Conservation (phyloP, 1,140 invertebrate genomes). For the Nylanderia fulva region DNA sequence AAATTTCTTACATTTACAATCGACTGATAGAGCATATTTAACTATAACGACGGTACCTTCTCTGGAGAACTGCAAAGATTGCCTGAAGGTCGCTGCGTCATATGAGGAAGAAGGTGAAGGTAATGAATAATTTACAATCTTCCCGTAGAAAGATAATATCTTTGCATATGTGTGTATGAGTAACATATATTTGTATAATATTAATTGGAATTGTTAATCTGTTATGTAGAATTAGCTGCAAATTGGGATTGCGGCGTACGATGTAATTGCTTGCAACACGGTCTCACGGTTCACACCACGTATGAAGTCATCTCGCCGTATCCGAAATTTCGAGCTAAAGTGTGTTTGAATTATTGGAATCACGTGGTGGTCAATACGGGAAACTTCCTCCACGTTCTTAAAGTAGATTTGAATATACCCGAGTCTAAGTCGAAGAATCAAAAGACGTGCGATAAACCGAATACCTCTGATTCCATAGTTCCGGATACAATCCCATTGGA, state of each 20-base stretch:
- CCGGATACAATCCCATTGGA: constrained; percentile 79
- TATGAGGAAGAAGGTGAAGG: constrained; percentile 87
- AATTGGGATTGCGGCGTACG: constrained; percentile 87
- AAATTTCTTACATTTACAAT: constrained; percentile 80
- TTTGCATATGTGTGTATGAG: not conserved
- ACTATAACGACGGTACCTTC: constrained; percentile 88
- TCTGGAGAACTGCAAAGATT: constrained; percentile 88
- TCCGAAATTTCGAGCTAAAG: constrained; percentile 88
- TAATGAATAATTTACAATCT: constrained; percentile 47
- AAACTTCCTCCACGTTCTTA: constrained; percentile 89
- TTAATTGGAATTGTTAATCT: constrained; percentile 35
- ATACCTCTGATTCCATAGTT: constrained; percentile 71
- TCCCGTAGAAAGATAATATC: not conserved
- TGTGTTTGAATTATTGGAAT: constrained; percentile 88
- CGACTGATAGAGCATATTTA: constrained; percentile 86
- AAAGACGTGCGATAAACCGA: constrained; percentile 78
- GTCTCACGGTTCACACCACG: constrained; percentile 89
- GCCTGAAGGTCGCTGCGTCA: constrained; percentile 87
- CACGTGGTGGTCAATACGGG: constrained; percentile 90
- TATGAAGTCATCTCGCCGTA: constrained; percentile 90
- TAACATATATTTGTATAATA: not conserved
- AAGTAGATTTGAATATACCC: constrained; percentile 85
- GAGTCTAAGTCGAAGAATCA: constrained; percentile 76
- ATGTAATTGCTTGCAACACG: constrained; percentile 89
- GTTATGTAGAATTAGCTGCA: constrained; percentile 86